A percentile compares a stretch with the other conserved stretches of the same genome.
These are phyloP conservation scores for Matsumyia berberina DNA, from an alignment of 2,888 invertebrate species.

Conservation along the genomic window DNA sequence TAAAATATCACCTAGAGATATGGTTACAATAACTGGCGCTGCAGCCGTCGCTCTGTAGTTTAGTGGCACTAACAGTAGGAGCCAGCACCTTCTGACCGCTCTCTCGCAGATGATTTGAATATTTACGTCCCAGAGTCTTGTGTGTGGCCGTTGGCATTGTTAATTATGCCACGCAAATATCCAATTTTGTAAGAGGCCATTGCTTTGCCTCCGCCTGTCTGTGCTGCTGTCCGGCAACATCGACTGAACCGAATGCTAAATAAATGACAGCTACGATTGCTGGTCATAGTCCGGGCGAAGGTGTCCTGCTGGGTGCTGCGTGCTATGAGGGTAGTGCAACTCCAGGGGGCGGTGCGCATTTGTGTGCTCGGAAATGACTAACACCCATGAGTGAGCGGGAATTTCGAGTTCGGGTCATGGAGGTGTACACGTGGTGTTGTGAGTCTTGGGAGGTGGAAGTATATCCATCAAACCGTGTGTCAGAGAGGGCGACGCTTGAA, in stretches of 20 bases:
- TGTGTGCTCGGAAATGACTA: slow-evolving; percentile 71
- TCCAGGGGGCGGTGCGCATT: slow-evolving; percentile 60
- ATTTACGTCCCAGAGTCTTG: slow-evolving; percentile 43
- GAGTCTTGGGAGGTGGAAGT: slow-evolving; percentile 61
- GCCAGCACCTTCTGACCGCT: slow-evolving; percentile 71
- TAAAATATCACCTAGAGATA: slow-evolving; percentile 76
- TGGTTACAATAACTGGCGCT: slow-evolving; percentile 72
- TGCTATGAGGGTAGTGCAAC: slow-evolving; percentile 52
- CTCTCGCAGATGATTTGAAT: slow-evolving; percentile 72
- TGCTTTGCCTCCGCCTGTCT: slow-evolving; percentile 64
- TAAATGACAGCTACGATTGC: slow-evolving; percentile 74
- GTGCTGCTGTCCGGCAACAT: slow-evolving; percentile 58
- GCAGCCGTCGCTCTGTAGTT: slow-evolving; percentile 63
- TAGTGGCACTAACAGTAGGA: slow-evolving; percentile 69
- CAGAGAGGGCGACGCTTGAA: slow-evolving; percentile 68
- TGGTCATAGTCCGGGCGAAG: slow-evolving; percentile 55
- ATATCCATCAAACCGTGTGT: slow-evolving; percentile 68
- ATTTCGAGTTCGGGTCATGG: slow-evolving; percentile 35
- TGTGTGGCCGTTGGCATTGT: slow-evolving; percentile 73
- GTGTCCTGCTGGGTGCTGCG: slow-evolving; percentile 72
- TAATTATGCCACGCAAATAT: slow-evolving; percentile 76
- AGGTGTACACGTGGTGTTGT: slow-evolving; percentile 43
- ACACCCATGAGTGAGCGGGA: slow-evolving; percentile 71
- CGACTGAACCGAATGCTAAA: slow-evolving; percentile 50
- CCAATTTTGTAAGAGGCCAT: slow-evolving; percentile 75